Base-by-base conservation (phyloP, 1,140 invertebrate genomes). In the Fopius arisanus region DNA sequence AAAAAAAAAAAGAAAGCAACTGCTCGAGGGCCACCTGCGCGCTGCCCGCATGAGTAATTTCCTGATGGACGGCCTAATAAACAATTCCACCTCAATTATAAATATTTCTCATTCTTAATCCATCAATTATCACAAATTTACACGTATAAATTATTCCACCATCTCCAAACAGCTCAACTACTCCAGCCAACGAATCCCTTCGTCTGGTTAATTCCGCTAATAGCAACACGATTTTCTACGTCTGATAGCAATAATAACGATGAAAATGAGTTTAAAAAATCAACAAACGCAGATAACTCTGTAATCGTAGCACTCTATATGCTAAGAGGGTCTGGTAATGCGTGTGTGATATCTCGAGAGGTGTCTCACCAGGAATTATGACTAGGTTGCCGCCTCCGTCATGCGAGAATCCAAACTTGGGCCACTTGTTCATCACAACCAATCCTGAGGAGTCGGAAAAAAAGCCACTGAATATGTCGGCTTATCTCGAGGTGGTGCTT, bases 11-110 rank as follows among this genome's bases (percentile, higher is more conserved):
- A 28, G 16, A n/a, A n/a, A n/a, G n/a, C n/a, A n/a, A n/a, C n/a
- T n/a, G 16, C 9, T 28, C 43, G 12, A 12, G 29, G 63, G n/a
- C 63, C 71, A 73, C 63, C 71, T 67, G 43, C 63, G 43, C 67
- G 63, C 67, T 28, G 63, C 71, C 71, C 71, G 63, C 65, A 73
- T 73, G 37, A 33, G 19, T 59, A 23, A 59, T 59, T 59, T 59
- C 54, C 54, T 59, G 54, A 59, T 59, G 21, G 54, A 59, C 54
- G 23, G 21, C 1, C 54, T 59, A 59, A 59, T 59, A 28, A 26
- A 59, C 19, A 59, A 26, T 23, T 26, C 54, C 23, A 59, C 19
- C 3, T 59, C 23, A 59, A 59, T 59, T 19, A 59, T 23, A 59
- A 59, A 9, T 26, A 59, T 59, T 6, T 1, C 21, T 4, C 54